Evolutionary conservation across 2,888 invertebrate species (phyloP).

Genomic region (Nephrotoma guestfalica): DNA sequence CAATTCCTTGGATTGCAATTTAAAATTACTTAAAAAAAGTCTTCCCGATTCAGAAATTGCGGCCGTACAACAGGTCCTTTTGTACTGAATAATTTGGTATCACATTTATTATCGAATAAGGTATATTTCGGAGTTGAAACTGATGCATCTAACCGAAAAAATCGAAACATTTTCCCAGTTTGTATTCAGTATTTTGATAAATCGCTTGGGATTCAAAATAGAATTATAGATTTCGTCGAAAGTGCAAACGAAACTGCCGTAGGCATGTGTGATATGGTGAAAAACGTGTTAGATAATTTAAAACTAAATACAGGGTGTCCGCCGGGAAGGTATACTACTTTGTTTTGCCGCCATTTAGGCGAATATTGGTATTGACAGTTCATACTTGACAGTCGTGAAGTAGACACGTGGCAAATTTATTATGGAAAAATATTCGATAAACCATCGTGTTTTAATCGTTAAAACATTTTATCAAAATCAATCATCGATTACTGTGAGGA

Average conservation of each 20-base stretch:
- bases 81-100: constrained; percentile 1
- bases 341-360: constrained; percentile 4
- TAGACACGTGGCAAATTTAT: no score
- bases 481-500: no score
- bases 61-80: constrained; percentile 2
- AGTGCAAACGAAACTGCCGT: no score
- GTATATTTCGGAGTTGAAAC: neutral
- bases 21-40: no score
- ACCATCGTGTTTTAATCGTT: no score
- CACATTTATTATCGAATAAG: neutral
- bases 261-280: no score
- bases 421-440: no score
- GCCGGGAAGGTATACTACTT: no score
- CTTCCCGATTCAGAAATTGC: constrained; percentile 5
- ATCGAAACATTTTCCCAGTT: no score
- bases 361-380: constrained; percentile 6
- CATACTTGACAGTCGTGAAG: no score
- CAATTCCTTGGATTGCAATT: constrained; percentile 6
- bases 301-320: constrained; percentile 4
- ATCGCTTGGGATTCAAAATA: constrained; percentile 6
- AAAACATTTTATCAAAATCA: no score
- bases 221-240: constrained; percentile 6
- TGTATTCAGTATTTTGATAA: constrained; percentile 7
- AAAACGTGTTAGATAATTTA: constrained; percentile 3
- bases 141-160: constrained; percentile 7